Conservation (phyloP, 1,140 invertebrate genomes). For the Oscheius sp. region DNA sequence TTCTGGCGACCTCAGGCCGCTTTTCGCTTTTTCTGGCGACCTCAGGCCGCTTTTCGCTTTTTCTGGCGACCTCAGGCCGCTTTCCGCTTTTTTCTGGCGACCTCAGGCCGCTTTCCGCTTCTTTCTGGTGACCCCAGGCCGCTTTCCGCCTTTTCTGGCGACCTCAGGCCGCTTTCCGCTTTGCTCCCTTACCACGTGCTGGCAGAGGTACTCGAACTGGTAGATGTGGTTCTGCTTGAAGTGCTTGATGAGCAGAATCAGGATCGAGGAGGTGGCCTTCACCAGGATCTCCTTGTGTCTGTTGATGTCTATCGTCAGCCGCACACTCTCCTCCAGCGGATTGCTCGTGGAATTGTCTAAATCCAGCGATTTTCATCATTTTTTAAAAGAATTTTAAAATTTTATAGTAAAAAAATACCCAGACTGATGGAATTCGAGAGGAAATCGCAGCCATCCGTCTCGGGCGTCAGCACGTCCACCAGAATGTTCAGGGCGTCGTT, state of each 20-base stretch:
- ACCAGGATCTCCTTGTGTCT: constrained; percentile 96
- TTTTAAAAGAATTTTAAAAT: not conserved
- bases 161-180: too few species aligned
- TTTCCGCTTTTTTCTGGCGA: too few species aligned
- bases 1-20: too few species aligned
- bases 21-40: too few species aligned
- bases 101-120: too few species aligned
- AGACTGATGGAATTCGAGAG: constrained; percentile 59
- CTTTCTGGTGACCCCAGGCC: too few species aligned
- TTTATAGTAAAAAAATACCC: constrained; percentile 21
- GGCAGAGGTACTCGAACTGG: constrained; percentile 95
- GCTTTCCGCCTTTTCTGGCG: too few species aligned
- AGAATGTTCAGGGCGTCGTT: constrained; percentile 97
- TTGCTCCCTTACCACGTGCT: constrained; percentile 76
- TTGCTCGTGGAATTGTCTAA: constrained; percentile 40
- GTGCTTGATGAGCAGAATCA: constrained; percentile 89
- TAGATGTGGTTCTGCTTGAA: constrained; percentile 99
- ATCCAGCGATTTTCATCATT: too few species aligned
- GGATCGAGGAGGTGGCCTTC: constrained; percentile 90
- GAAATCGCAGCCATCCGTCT: constrained; percentile 55
- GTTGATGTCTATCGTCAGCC: constrained; percentile 92
- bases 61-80: too few species aligned
- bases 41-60: too few species aligned
- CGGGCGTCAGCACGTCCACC: constrained; percentile 77
- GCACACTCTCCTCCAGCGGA: constrained; percentile 83